Evolutionary conservation across 2,797 vertebrate genomes (phyloP).

Genomic region (Thamnophis elegans): DNA sequence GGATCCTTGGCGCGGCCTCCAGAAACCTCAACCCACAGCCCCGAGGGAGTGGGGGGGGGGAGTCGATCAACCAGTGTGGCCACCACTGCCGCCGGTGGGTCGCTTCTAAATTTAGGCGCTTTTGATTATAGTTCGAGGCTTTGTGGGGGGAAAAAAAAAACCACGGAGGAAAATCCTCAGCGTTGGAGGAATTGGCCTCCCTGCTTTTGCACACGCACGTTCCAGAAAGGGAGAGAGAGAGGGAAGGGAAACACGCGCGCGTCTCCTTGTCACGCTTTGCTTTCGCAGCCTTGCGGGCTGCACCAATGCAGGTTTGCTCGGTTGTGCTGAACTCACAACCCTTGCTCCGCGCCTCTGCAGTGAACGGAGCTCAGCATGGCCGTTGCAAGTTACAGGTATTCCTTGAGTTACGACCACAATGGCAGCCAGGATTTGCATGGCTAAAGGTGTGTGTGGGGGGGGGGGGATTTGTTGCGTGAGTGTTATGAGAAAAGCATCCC

Average conservation of each 20-base stretch:
- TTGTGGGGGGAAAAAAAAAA: background rate
- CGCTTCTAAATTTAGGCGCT: conserved; percentile 67
- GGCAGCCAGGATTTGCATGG: too few relatives aligned
- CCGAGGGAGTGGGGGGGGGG: background rate
- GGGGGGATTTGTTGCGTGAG: too few relatives aligned
- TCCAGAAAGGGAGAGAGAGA: background rate
- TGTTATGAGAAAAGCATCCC: too few relatives aligned
- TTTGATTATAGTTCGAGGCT: conserved; percentile 64
- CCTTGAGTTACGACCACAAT: too few relatives aligned
- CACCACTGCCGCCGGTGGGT: background rate
- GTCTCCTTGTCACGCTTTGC: background rate
- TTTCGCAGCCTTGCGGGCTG: background rate
- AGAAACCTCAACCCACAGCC: background rate
- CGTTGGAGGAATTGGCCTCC: background rate
- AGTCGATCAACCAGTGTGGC: conserved; percentile 28
- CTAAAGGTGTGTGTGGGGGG: too few relatives aligned
- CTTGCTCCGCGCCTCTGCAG: too few relatives aligned
- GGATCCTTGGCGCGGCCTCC: background rate
- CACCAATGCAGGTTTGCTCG: too few relatives aligned
- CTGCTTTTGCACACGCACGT: too few relatives aligned
- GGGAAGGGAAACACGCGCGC: too few relatives aligned
- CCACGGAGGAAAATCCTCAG: conserved; percentile 30
- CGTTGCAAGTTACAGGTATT: too few relatives aligned
- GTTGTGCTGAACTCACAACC: too few relatives aligned
- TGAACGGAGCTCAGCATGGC: too few relatives aligned